Conservation (phyloP, 2,888 invertebrate species). For the Andrena bicolor region DNA sequence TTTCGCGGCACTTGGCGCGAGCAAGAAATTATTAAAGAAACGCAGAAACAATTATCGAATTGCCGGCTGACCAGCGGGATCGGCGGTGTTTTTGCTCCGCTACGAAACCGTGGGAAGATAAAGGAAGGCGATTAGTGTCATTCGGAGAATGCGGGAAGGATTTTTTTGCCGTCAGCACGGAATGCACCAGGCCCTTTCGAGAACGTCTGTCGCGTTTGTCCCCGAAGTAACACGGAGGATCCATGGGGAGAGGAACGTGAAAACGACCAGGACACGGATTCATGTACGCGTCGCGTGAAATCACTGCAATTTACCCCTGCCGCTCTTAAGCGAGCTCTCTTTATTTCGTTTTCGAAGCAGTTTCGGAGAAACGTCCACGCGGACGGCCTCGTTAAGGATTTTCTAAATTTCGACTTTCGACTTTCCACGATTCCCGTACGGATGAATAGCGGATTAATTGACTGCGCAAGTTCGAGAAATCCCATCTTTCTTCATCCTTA, state of each 20-base stretch:
- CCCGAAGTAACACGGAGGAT: constrained; percentile 44
- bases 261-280: constrained; percentile 50
- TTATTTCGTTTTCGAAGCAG: not conserved
- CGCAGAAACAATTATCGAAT: constrained; percentile 83
- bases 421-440: not conserved
- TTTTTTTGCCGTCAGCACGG: constrained; percentile 77
- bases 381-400: not conserved
- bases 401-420: not conserved
- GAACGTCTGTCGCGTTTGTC: constrained; percentile 50
- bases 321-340: constrained; percentile 15
- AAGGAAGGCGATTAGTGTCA: constrained; percentile 85
- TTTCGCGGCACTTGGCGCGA: constrained; percentile 67
- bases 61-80: constrained; percentile 68
- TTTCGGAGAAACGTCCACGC: constrained; percentile 1
- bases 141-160: constrained; percentile 82
- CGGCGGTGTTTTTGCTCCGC: constrained; percentile 75
- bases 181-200: constrained; percentile 71
- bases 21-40: constrained; percentile 82
- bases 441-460: not conserved
- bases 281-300: constrained; percentile 48
- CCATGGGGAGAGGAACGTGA: constrained; percentile 50
- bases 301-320: constrained; percentile 51
- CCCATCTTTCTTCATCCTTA: not conserved
- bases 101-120: constrained; percentile 84
- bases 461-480: not conserved